A percentile compares a stretch with the other conserved stretches of the same genome.
Evolutionary conservation across 2,797 vertebrate genomes (phyloP).

Genomic region (Muscicapa comitata): DNA sequence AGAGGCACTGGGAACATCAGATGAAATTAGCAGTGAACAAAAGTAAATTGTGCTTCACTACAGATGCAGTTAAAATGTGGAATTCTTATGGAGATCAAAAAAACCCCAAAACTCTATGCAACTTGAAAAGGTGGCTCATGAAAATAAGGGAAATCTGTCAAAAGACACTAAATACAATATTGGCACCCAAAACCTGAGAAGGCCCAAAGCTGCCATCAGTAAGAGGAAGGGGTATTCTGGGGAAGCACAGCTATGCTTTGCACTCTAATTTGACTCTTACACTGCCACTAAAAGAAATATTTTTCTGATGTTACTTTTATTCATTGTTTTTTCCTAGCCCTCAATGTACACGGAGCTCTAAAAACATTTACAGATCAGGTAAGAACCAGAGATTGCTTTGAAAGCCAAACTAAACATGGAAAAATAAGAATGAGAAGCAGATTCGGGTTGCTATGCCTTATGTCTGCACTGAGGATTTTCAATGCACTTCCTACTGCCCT

Average conservation of each 20-base stretch:
- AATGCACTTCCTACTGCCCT: not conserved
- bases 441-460: not conserved
- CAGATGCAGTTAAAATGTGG: not conserved
- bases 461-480: not conserved
- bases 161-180: not conserved
- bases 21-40: not conserved
- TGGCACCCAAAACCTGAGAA: not conserved
- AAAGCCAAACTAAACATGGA: not conserved
- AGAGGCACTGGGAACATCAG: not conserved
- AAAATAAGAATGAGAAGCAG: not conserved
- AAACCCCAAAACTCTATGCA: rapidly evolving
- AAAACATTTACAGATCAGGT: constrained; percentile 32
- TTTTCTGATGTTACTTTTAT: constrained; percentile 1
- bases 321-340: constrained; percentile 51
- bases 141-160: not conserved
- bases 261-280: not conserved
- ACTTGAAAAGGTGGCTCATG: not conserved
- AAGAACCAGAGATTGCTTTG: constrained; percentile 12
- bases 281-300: not conserved
- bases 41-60: not conserved
- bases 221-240: not conserved
- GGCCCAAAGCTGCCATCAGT: not conserved
- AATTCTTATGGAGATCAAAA: not conserved
- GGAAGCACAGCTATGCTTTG: not conserved
- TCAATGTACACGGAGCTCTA: not conserved